Percentiles rank a stretch among this genome's conserved stretches.
Conservation (phyloP, 2,113 vertebrate genomes). For the Oenanthe melanoleuca region DNA sequence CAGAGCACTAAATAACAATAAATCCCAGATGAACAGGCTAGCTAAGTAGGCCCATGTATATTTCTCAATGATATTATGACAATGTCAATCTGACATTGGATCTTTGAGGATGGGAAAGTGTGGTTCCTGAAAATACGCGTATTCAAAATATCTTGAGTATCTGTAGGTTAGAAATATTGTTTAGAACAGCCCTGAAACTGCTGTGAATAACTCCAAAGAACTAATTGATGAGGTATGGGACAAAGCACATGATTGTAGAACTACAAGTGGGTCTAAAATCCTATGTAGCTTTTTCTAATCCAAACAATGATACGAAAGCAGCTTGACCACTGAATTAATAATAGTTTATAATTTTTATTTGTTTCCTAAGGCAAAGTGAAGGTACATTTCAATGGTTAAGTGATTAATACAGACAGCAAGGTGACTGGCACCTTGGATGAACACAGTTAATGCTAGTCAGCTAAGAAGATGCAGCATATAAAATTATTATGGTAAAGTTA, state of each 20-base stretch:
- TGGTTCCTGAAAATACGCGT: not conserved
- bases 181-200: not conserved
- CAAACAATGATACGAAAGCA: not conserved
- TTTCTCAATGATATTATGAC: not conserved
- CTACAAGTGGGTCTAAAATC: not conserved
- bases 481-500: not conserved
- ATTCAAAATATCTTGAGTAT: not conserved
- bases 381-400: not conserved
- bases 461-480: not conserved
- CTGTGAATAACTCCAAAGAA: not conserved
- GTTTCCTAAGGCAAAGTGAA: slow-evolving; percentile 14
- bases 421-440: not conserved
- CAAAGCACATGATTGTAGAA: not conserved
- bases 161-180: not conserved
- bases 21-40: not conserved
- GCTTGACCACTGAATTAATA: not conserved
- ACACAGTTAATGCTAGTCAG: not conserved
- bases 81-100: not conserved
- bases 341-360: slow-evolving; percentile 13
- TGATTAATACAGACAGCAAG: not conserved
- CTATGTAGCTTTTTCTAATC: not conserved
- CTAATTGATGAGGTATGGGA: not conserved
- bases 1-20: not conserved
- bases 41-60: not conserved
- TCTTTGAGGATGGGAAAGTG: not conserved